Evolutionary conservation across 2,797 vertebrate species (phyloP).

Genomic region (Astyanax mexicanus): DNA sequence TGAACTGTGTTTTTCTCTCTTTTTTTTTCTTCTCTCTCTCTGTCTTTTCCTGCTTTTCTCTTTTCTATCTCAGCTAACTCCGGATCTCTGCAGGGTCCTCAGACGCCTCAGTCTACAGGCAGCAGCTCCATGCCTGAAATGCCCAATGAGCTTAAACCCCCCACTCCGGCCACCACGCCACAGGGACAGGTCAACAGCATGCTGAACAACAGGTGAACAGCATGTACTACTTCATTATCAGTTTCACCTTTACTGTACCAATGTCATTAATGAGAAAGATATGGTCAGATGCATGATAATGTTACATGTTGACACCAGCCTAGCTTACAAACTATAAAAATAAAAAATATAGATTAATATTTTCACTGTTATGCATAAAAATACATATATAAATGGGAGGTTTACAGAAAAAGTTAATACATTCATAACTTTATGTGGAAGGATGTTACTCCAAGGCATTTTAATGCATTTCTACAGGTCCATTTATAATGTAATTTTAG

Average conservation of each 20-base stretch:
- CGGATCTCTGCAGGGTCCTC: slow-evolving; percentile 96
- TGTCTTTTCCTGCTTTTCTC: slow-evolving; percentile 16
- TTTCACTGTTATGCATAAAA: no score
- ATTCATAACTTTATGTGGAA: no score
- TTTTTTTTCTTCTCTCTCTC: slow-evolving; percentile 17
- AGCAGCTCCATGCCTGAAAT: slow-evolving; percentile 94
- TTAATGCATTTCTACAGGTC: no score
- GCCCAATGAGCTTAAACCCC: slow-evolving; percentile 91
- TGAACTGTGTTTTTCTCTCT: neutral
- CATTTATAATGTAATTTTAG: no score
- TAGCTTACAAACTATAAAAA: no score
- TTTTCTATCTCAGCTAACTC: slow-evolving; percentile 85
- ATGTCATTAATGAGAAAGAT: neutral
- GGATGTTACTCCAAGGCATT: no score
- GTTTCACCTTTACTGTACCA: neutral
- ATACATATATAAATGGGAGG: no score
- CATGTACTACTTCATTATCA: neutral
- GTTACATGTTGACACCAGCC: no score
- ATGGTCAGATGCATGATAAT: no score
- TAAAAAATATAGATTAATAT: no score
- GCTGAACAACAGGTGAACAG: slow-evolving; percentile 83
- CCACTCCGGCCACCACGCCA: slow-evolving; percentile 93
- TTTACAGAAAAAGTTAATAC: no score
- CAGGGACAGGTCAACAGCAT: slow-evolving; percentile 90
- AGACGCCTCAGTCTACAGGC: slow-evolving; percentile 96